These are phyloP conservation scores for Dicerorhinus sumatrensis DNA, from an alignment of 2,113 vertebrate species.

Conservation along the genomic window DNA sequence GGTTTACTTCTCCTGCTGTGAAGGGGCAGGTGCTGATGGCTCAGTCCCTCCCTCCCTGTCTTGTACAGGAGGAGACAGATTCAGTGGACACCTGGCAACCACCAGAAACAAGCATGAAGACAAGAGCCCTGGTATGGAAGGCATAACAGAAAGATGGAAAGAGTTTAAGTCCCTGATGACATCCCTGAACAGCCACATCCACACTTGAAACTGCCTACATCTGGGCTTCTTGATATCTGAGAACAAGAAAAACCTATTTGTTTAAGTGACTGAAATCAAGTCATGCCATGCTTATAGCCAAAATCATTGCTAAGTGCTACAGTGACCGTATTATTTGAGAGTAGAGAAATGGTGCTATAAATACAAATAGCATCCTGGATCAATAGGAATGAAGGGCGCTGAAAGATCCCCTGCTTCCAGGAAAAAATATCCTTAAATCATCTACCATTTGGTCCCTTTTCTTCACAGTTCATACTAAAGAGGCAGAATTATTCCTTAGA, in stretches of 20 bases:
- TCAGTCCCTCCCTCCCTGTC: not conserved
- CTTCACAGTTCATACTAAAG: not conserved
- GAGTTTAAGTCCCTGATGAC: not conserved
- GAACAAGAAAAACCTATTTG: not conserved
- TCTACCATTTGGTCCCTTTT: not conserved
- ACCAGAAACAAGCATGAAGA: not conserved
- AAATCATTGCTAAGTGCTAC: slow-evolving; percentile 4
- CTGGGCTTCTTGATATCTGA: not conserved
- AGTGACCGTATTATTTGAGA: not conserved
- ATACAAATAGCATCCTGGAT: not conserved
- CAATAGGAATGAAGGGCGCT: not conserved
- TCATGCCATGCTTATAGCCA: not conserved
- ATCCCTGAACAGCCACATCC: not conserved
- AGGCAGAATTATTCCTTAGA: not conserved
- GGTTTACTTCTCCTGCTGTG: not conserved
- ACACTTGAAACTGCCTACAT: not conserved
- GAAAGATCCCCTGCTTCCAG: not conserved
- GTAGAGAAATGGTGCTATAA: slow-evolving; percentile 21
- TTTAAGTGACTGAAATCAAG: slow-evolving; percentile 27
- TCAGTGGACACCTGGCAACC: not conserved
- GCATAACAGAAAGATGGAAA: not conserved
- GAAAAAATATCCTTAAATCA: not conserved
- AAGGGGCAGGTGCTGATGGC: not conserved
- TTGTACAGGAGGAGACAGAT: not conserved
- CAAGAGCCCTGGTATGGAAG: not conserved